Evolutionary conservation across 2,888 invertebrate species (phyloP), one percentile per base, ranked within the genome.

Genomic region (Xanthorhoe spadicearia): DNA sequence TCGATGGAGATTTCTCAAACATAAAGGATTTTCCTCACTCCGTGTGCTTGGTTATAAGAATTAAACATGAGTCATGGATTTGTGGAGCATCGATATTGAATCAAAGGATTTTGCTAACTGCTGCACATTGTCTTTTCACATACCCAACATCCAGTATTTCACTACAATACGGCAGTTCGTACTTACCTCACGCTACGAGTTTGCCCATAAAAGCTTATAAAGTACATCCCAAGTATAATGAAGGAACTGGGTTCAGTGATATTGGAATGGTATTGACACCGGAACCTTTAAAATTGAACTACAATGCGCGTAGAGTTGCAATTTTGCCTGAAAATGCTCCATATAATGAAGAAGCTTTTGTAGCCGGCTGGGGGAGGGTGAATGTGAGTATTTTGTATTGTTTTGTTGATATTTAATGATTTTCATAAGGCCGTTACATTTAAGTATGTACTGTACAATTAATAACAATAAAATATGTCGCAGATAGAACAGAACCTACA

Each of bases 31-130:
- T 54, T 15, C 38, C 61, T 1, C 28, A 61, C 35, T 54, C 54
- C 0, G 54, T n/a, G 35, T 61, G n/a, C 9, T 43, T 60, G 13
- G 23, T 23, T 23, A 23, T 17, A 10, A 15, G 17, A 7, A 48
- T 8, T 7, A 15, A 0, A 17, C 7, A 8, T 17, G 15, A 48
- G 15, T 6, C 5, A 48, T 77, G 73, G 67, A 61, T 72, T 0
- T 86, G 85, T 35, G 84, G 84, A 0, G 48, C 48, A 6, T 48
- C 48, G 17, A 48, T 48, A 15, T 17, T 48, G 48, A 48, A 48
- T 8, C 48, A 48, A 7, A 48, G 48, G 15, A 48, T 17, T 15
- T 48, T 48, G 7, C 48, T 48, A 1, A 48, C 48, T 6, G 17
- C 48, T 0, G 48, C 48, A 15, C 48, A 48, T 7, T 48, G 48